Evolutionary conservation across 2,113 vertebrate genomes (phyloP), one percentile per base, ranked within the genome.

Genomic region (Marcusenius ussheri): DNA sequence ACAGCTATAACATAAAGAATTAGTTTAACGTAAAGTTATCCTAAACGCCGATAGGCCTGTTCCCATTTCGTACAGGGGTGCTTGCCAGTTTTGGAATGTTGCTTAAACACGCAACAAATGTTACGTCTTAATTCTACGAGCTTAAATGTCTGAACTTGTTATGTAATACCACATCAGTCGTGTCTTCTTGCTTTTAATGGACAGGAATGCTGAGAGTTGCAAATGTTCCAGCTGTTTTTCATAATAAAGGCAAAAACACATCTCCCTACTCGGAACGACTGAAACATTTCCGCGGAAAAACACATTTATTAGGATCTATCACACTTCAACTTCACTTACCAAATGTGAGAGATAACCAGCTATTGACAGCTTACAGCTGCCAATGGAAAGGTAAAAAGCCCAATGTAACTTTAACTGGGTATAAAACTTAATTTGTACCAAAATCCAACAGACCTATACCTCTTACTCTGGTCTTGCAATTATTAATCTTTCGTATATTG

Each of bases 141-240:
- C 15, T 80, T 80, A 42, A 80, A 42, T 80, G 47, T 86, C 42
- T 49, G 19, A 86, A 88, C 84, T 50, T 90, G 90, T 56, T 87
- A 13, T 49, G 83, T 50, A 9, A 49, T 42, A 49, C 45, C 42
- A 86, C 17, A 49, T 27, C 24, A 49, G 47, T 49, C 47, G 83
- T 50, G n/a, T 50, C 6, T 47, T 47, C 83, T 86, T 39, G 31
- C 4, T 39, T 70, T 70, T 31, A 70, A 31, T 70, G 62, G 62
- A 31, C 27, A 70, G 62, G 62, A 70, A 70, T 70, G n/a, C 62
- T 70, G 62, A 70, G 62, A 70, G n/a, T 31, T 31, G 62, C 62
- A 31, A 70, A 70, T 70, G 62, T 70, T 70, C 62, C 10, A 31
- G 62, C n/a, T 70, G 62, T 31, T 70, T 27, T 70, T 70, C 24